Conservation (phyloP, 2,113 vertebrate species). For the Motacilla tschutschensis region DNA sequence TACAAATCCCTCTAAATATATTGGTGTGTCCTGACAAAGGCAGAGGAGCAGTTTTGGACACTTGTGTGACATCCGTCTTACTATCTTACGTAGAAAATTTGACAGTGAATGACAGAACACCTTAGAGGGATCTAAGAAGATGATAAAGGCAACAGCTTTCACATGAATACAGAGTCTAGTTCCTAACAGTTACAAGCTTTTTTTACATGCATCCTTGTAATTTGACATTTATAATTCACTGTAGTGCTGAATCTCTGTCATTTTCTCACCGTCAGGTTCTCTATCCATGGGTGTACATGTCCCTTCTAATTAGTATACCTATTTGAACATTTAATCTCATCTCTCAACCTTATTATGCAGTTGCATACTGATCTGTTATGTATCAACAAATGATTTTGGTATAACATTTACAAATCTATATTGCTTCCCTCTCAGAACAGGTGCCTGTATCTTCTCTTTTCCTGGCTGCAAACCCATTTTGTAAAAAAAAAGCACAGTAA, state of each 20-base stretch:
- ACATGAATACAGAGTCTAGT: conserved; percentile 49
- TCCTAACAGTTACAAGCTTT: conserved; percentile 72
- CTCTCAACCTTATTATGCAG: conserved; percentile 22
- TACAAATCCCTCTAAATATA: background rate
- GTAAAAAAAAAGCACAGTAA: background rate
- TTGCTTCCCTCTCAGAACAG: background rate
- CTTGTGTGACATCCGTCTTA: conserved; percentile 69
- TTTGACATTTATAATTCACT: conserved; percentile 79
- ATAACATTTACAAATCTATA: background rate
- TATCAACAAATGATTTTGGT: conserved; percentile 26
- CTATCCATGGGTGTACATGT: conserved; percentile 61
- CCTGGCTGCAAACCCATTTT: background rate
- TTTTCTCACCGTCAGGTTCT: conserved; percentile 65
- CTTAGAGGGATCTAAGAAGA: conserved; percentile 69
- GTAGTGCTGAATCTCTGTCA: conserved; percentile 67
- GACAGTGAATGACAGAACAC: conserved; percentile 78
- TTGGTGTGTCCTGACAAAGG: conserved; percentile 52
- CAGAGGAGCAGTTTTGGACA: conserved; percentile 63
- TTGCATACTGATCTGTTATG: conserved; percentile 11
- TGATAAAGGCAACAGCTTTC: conserved; percentile 65
- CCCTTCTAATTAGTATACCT: conserved; percentile 73
- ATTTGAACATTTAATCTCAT: conserved; percentile 68
- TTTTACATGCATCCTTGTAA: conserved; percentile 71
- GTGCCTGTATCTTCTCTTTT: background rate
- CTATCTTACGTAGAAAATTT: conserved; percentile 64